Conservation (phyloP, 37 sponge, comb jelly and placozoan genomes). For the Ianthella basta region DNA sequence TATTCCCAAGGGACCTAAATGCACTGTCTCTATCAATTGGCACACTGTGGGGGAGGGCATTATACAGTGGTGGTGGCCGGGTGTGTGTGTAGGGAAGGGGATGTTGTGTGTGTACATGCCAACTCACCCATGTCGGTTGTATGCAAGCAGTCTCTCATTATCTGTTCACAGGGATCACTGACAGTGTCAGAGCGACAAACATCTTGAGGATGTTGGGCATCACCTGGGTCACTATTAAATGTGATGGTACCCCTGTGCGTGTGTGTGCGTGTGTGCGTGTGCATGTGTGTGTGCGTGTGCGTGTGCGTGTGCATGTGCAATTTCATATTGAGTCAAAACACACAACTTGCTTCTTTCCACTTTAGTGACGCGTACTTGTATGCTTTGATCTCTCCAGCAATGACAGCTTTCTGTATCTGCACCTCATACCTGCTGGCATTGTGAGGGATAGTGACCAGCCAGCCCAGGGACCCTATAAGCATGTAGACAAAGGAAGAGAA, state of each 20-base stretch:
- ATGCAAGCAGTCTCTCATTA: neutral
- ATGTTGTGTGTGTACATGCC: neutral
- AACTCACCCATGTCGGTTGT: neutral
- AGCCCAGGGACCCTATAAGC: no score
- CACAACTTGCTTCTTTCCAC: no score
- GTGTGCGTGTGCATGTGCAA: conserved; percentile 31
- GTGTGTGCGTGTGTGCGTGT: conserved; percentile 35
- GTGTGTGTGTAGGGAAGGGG: neutral
- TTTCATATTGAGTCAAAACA: neutral
- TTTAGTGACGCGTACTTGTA: no score
- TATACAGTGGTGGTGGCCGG: no score
- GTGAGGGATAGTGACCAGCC: no score
- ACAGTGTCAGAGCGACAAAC: neutral
- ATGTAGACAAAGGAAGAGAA: no score
- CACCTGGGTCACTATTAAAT: no score
- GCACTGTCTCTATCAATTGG: neutral
- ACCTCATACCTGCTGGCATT: neutral
- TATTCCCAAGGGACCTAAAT: neutral
- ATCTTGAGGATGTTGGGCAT: neutral
- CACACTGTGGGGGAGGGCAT: neutral
- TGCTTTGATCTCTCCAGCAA: no score
- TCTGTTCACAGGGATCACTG: neutral
- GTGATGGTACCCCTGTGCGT: conserved; percentile 9
- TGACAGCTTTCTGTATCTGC: neutral
- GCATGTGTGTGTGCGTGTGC: conserved; percentile 38